Base-by-base conservation (phyloP, 1,140 invertebrate genomes). In the Sarcophaga peregrina region DNA sequence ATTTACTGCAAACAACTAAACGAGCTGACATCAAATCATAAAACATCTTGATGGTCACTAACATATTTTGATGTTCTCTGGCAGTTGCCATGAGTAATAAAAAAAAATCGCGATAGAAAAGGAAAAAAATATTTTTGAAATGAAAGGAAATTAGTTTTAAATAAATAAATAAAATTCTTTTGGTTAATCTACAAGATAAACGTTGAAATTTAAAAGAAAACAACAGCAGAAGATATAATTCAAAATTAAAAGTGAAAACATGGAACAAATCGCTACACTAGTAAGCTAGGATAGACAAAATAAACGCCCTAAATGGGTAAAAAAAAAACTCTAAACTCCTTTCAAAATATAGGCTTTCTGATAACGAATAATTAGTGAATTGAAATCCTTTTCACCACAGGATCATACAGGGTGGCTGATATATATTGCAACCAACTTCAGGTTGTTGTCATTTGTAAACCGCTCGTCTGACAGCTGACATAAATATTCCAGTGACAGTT, bases 1-100 rank as follows among this genome's bases (percentile, higher is more conserved):
- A 68, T 68, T 68, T 68, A 68, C 62, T 68, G 62, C 62, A 68
- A 68, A 68, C 62, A 68, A 68, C 62, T 68, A 68, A 68, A 68
- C 17, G 62, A 68, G 17, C 62, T n/a, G 62, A 68, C 62, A 68
- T 68, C 62, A 68, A 20, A 68, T 68, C 62, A 25, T 68, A 68
- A 68, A 68, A 68, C 62, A 68, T 68, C 62, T 68, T 68, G 62
- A 68, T 68, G 62, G 62, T 68, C 62, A 68, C 62, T 68, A n/a
- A 68, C 17, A 68, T 68, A 20, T 68, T 25, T 37, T 37, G 25
- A 37, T 37, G 25, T 37, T 37, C 25, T 68, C 17, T 68, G 62
- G 10, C 17, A 68, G 62, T 68, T 20, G 62, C 62, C 62, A 68
- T 68, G 62, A 68, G 20, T 20, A 68, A n/a, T 9, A 20, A 62